Base-by-base conservation (phyloP, 1,140 invertebrate species). In the Vollenhovia emeryi region DNA sequence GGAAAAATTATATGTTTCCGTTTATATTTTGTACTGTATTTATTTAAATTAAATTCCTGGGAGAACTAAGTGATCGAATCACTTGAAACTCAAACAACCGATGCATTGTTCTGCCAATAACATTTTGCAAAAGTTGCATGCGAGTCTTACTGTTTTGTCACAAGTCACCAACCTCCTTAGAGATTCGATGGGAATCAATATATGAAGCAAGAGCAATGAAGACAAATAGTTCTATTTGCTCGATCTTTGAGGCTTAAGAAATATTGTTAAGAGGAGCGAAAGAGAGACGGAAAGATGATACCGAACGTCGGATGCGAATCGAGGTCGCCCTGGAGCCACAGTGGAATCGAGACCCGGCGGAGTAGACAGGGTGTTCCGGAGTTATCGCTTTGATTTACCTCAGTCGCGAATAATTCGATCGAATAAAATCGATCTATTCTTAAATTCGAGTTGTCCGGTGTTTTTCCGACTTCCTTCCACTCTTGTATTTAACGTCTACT, bases 221-320 rank as follows among this genome's bases (percentile, higher is more conserved):
- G 18, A 7, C 13, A 57, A n/a, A 82, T 71, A 11, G n/a, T 45
- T 36, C 8, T n/a, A 52, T 36, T 40, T 69, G 15, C 30, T 80
- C 30, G 30, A 73, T 33, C 27, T 33, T n/a, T 27, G 9, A 79
- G 21, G 52, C n/a, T 71, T 30, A 45, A 15, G 21, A 82, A 84
- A 84, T 52, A 75, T 75, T 15, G 13, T 79, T 13, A 5, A 15
- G 33, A 36, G 36, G 30, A 83, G 33, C 13, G 24, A 74, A 73
- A 40, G 6, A 69, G 30, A 52, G 30, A 76, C 15, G 21, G 36
- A 75, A 30, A 62, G 30, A 75, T 15, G 45, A 75, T 60, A 43
- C 40, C 64, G 50, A 79, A 79, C 30, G n/a, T 66, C 21, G 59
- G 57, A 52, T 43, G 45, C 43, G 57, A 84, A 84, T 84, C 21